phyloP scores from a whole-genome alignment of 2,113 vertebrate species.

The Pardalotus punctatus region DNA sequence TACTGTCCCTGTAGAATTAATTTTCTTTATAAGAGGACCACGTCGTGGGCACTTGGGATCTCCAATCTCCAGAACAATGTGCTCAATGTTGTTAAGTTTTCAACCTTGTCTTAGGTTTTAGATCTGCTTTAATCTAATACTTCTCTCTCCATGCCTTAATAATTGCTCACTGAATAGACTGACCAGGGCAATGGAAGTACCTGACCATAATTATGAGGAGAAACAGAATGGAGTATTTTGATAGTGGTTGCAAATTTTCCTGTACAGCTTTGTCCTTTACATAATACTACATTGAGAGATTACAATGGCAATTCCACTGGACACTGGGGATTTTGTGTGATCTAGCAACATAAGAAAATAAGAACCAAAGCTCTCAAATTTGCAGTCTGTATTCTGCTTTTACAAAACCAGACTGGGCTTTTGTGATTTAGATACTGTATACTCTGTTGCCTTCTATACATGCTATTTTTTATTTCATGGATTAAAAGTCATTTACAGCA shows the following conservation, averaged over 20 bases:
- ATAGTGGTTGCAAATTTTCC: not conserved
- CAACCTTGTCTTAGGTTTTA: not conserved
- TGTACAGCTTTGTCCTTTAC: not conserved
- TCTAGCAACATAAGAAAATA: not conserved
- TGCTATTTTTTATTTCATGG: not conserved
- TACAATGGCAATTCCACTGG: not conserved
- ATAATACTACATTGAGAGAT: not conserved
- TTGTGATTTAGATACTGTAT: not conserved
- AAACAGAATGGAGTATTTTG: not conserved
- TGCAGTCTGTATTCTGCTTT: not conserved
- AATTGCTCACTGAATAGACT: not conserved
- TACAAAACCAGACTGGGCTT: not conserved
- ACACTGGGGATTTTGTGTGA: not conserved
- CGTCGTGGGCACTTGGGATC: accelerated
- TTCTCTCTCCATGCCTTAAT: accelerated
- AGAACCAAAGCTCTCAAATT: not conserved
- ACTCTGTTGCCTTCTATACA: not conserved
- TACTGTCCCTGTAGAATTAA: not conserved
- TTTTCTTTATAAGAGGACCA: not conserved
- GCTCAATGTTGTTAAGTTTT: not conserved
- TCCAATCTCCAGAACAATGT: not conserved
- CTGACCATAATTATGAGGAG: not conserved
- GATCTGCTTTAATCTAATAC: not conserved
- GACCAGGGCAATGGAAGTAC: not conserved
- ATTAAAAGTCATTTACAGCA: not conserved